These are phyloP conservation scores for Pristionchus fissidentatus DNA, from an alignment of 2,888 invertebrate genomes.

Conservation along the genomic window DNA sequence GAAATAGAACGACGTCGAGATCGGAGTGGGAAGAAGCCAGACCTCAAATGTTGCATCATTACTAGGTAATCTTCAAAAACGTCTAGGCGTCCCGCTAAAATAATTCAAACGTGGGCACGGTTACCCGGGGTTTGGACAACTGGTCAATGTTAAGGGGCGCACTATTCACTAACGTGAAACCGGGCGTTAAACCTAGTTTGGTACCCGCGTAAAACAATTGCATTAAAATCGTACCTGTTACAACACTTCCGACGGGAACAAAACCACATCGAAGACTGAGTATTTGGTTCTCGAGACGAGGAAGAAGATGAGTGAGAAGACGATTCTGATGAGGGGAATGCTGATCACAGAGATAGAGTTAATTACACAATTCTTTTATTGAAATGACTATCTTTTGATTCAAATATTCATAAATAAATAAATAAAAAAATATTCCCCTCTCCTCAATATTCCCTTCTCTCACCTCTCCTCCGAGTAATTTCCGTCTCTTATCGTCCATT, in stretches of 20 bases:
- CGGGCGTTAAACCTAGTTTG: background rate
- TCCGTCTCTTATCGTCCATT: conserved; percentile 1
- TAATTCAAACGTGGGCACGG: no score
- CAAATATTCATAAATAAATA: no score
- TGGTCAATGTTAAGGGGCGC: no score
- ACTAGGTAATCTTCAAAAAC: no score
- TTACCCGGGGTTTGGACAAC: no score
- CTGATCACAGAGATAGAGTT: background rate
- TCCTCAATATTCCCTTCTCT: background rate
- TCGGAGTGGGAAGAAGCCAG: conserved; percentile 36
- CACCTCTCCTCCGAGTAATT: background rate
- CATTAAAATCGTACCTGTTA: background rate
- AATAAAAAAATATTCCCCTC: no score
- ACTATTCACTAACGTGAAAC: no score
- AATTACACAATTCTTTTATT: no score
- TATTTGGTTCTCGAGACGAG: conserved; percentile 6
- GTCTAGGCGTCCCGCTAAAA: no score
- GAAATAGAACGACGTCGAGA: conserved; percentile 37
- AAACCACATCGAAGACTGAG: conserved; percentile 4
- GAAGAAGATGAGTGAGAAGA: background rate
- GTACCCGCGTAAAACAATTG: background rate
- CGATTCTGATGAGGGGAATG: conserved; percentile 4
- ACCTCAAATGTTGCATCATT: no score
- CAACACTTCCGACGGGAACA: conserved; percentile 8
- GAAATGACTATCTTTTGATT: no score